phyloP scores from a whole-genome alignment of 2,797 vertebrate species.

The Aselliscus stoliczkanus region DNA sequence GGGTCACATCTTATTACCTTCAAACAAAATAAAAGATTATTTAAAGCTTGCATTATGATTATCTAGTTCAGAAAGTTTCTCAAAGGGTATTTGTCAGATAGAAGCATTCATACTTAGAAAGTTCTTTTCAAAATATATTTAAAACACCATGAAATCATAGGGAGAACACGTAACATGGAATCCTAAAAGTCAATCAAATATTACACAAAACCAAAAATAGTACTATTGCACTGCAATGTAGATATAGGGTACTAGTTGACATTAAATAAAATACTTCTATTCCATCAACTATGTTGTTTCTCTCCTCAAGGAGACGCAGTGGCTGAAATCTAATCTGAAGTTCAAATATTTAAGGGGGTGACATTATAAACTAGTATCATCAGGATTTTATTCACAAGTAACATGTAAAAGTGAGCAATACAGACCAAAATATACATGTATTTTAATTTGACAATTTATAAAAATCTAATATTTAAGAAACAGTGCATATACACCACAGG shows the following conservation, averaged over 20 bases:
- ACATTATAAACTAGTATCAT: background rate
- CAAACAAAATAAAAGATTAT: background rate
- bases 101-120: background rate
- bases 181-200: conserved; percentile 9
- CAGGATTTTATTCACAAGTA: conserved; percentile 21
- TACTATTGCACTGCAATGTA: background rate
- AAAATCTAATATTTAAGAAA: conserved; percentile 30
- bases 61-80: background rate
- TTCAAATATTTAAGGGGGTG: background rate
- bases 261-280: conserved; percentile 32
- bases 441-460: conserved; percentile 46
- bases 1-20: background rate
- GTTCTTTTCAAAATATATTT: conserved; percentile 15
- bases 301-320: background rate
- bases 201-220: background rate
- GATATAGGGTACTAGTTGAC: background rate
- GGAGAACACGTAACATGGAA: background rate
- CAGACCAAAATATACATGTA: background rate
- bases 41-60: background rate
- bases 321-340: background rate
- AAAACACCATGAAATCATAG: conserved; percentile 25
- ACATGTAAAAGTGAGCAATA: background rate
- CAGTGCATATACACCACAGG: background rate
- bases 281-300: background rate
- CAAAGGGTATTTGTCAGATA: background rate